These are phyloP conservation scores for Venustaconcha ellipsiformis DNA, from an alignment of 1,140 invertebrate genomes.

Conservation along the genomic window DNA sequence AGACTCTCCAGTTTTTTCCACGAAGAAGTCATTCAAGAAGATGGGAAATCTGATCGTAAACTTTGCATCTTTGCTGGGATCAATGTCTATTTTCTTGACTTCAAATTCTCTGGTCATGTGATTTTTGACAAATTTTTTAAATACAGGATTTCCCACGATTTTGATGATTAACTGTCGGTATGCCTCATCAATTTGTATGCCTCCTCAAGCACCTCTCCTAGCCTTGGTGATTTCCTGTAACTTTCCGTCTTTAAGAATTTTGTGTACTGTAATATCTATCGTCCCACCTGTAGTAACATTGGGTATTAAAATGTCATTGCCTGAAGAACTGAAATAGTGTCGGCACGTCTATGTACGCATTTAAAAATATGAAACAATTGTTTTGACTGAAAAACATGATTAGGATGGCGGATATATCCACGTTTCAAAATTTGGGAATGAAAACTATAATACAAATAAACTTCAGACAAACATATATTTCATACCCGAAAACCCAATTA, in stretches of 20 bases:
- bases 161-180: slow-evolving; percentile 1
- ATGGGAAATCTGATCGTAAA: slow-evolving; percentile 10
- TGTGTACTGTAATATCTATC: slow-evolving; percentile 18
- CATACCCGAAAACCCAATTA: too few species aligned
- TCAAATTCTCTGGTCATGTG: slow-evolving; percentile 18
- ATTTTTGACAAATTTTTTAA: not conserved
- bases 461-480: not conserved
- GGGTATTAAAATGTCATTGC: not conserved
- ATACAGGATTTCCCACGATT: slow-evolving; percentile 1
- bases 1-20: not conserved
- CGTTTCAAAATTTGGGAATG: not conserved
- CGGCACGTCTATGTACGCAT: not conserved
- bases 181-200: slow-evolving; percentile 8
- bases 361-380: not conserved
- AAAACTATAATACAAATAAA: not conserved
- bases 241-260: not conserved
- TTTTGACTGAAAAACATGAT: not conserved
- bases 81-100: slow-evolving; percentile 7
- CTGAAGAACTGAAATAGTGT: not conserved
- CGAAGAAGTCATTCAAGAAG: not conserved
- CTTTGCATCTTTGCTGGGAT: not conserved
- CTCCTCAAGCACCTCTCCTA: slow-evolving; percentile 15
- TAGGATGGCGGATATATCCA: not conserved
- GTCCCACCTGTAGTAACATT: slow-evolving; percentile 5
- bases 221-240: slow-evolving; percentile 11